Base-by-base conservation (phyloP, 2,113 vertebrate genomes). In the Bubalus kerabau region DNA sequence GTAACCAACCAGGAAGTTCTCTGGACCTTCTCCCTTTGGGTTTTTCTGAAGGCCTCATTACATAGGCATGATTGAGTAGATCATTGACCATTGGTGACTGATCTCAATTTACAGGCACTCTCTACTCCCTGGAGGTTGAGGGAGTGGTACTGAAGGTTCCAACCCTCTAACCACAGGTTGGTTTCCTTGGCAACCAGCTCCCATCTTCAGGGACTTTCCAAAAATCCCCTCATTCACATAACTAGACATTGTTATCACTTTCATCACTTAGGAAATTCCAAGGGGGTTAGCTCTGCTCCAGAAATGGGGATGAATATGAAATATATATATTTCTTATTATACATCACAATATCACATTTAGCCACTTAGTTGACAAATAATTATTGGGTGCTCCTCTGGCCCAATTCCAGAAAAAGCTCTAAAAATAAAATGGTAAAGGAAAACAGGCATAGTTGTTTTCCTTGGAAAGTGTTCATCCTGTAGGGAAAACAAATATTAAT, bases 321-420 rank as follows among this genome's bases (percentile, higher is more conserved):
- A 56, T 56, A 56, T 83, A 56, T 56, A 36, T 54, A 74, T 81
- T 80, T 76, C 76, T 80, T 83, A 26, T 83, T 56, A 56, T 16
- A 26, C 7, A 83, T 83, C 4, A 81, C 21, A 50, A 19, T 3
- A 50, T 59, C 43, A 36, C 74, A 81, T 60, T 50, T 76, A 90
- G 46, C 28, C 81, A 96, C 82, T 90, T 59, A 88, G 30, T 80
- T 87, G 87, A 97, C 21, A 96, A 90, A 84, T 93, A 88, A 90
- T 82, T 96, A 95, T 88, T 93, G 85, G 36, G 62, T 92, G 9
- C n/a, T 74, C 52, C 17, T 90, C 21, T 87, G 26, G 50, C 56
- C 85, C 90, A 85, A 54, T 71, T 84, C 50, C 83, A 87, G 30
- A 28, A 17, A 67, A 30, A 14, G 2, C 74, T 74, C 78, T 89